phyloP scores from a whole-genome alignment of 2,888 invertebrate species.

The Platynereis dumerilii region DNA sequence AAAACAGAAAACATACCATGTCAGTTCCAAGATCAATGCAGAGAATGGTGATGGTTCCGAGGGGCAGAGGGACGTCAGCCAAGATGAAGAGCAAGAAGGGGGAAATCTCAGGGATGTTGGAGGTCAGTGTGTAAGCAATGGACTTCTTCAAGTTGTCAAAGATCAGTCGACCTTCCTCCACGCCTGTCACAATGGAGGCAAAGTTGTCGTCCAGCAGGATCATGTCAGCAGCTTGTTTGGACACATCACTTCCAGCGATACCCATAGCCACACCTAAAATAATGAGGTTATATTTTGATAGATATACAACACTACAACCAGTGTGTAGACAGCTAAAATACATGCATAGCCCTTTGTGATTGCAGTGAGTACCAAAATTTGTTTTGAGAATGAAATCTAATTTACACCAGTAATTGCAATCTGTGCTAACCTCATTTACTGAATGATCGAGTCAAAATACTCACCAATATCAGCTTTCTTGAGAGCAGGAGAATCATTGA shows the following conservation, averaged over 20 bases:
- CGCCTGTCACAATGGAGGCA: slow-evolving; percentile 46
- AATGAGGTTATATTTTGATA: too few species aligned
- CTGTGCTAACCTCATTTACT: too few species aligned
- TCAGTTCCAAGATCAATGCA: slow-evolving; percentile 99
- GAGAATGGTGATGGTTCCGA: slow-evolving; percentile 94
- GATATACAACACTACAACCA: too few species aligned
- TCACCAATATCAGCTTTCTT: slow-evolving; percentile 75
- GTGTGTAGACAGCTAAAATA: too few species aligned
- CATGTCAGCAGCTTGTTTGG: slow-evolving; percentile 46
- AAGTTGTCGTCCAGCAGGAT: slow-evolving; percentile 46
- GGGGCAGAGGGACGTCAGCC: slow-evolving; percentile 89
- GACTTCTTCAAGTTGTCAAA: slow-evolving; percentile 97
- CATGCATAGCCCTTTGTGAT: too few species aligned
- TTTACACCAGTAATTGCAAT: too few species aligned
- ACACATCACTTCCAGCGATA: slow-evolving; percentile 40
- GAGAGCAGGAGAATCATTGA: slow-evolving; percentile 85
- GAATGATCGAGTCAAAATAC: too few species aligned
- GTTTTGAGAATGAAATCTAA: too few species aligned
- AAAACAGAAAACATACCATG: slow-evolving; percentile 71
- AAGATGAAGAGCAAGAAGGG: slow-evolving; percentile 96
- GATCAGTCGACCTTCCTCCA: slow-evolving; percentile 70
- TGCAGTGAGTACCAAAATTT: too few species aligned
- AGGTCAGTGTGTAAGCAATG: slow-evolving; percentile 93
- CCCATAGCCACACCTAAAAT: slow-evolving; percentile 42
- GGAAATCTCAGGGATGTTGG: slow-evolving; percentile 96